These are phyloP conservation scores for Onthophagus sagittarius DNA, from an alignment of 2,888 invertebrate genomes.

Conservation along the genomic window DNA sequence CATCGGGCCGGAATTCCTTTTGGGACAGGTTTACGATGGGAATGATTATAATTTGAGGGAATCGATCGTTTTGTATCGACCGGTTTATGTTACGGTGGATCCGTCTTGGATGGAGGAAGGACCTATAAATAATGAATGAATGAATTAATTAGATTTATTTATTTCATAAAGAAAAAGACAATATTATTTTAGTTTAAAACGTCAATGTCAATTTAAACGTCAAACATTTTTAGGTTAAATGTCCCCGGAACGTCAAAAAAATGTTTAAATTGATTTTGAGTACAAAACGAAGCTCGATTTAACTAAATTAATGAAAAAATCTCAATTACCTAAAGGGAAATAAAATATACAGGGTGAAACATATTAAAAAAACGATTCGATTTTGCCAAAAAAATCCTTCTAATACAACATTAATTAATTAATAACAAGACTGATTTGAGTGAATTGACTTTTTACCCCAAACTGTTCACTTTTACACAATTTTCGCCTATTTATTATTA, in stretches of 20 bases:
- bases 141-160: background rate
- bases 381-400: too few species aligned
- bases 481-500: background rate
- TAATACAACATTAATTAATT: too few species aligned
- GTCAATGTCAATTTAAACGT: background rate
- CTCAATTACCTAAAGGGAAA: background rate
- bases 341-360: too few species aligned
- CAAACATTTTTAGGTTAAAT: background rate
- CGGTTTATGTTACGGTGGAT: conserved; percentile 57
- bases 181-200: too few species aligned
- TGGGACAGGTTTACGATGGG: conserved; percentile 73
- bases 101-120: too few species aligned
- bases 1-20: conserved; percentile 71
- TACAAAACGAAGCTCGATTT: too few species aligned
- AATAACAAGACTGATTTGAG: background rate
- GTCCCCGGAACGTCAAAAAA: background rate
- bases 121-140: too few species aligned
- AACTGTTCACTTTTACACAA: too few species aligned
- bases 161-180: too few species aligned
- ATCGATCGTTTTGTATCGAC: conserved; percentile 62
- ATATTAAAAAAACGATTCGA: too few species aligned
- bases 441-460: background rate
- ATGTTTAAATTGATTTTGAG: background rate
- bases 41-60: conserved; percentile 51
- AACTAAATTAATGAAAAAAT: background rate